Base-by-base conservation (phyloP, 2,888 invertebrate species). In the Philaethria dido region DNA sequence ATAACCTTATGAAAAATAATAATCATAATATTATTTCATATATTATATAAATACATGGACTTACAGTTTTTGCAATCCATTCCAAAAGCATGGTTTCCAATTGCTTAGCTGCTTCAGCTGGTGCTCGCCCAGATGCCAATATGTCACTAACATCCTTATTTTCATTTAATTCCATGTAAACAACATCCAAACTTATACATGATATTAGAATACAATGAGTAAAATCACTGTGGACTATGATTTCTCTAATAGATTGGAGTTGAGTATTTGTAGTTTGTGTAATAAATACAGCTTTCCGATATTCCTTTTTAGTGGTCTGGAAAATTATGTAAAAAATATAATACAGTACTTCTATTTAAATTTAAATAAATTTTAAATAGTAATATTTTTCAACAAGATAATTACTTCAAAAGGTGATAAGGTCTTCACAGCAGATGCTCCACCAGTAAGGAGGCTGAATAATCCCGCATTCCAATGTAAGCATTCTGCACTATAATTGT, bases 391-490 rank as follows among this genome's bases (percentile, higher is more conserved):
- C 45, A 33, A n/a, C 22, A 42, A 3, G 11, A 67, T 61, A 60
- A 29, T 70, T 79, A 94, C 94, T 91, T 94, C 94, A 85, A 94
- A 94, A 0, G 94, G 93, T 4, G 95, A 95, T 72, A 96, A 88
- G 79, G 93, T 94, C 77, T 94, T 95, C 1, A 96, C 94, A 68
- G 93, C 91, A 11, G 93, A 81, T 33, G 95, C 96, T 61, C 95
- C 96, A 29, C 93, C 93, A 57, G 91, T 82, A 57, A 94, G 82
- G 13, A 96, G 82, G 69, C 92, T 87, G 68, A 92, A 85, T n/a
- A 94, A 86, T 0, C 95, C 95, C 1, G 95, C 95, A 75, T 94
- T 93, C 95, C 95, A 96, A 77, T 95, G 96, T 48, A 96, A 81
- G 77, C 95, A 94, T 79, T 96, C 96, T 0, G 94, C 93, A 67